Conservation (phyloP, 2,888 invertebrate genomes). For the Trachelus troglodyta region DNA sequence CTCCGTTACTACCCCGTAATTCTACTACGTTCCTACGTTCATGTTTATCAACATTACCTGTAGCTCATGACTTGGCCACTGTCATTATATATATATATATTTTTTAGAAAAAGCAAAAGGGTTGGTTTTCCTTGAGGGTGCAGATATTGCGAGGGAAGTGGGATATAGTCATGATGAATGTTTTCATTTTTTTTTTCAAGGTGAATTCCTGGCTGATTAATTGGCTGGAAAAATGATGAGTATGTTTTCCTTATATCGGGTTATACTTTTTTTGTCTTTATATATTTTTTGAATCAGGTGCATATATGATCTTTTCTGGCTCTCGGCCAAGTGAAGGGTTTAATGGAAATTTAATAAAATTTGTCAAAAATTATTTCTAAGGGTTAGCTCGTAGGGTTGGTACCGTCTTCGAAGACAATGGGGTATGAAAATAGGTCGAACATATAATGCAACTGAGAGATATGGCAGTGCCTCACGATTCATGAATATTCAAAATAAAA, state of each 20-base stretch:
- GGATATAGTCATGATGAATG: no score
- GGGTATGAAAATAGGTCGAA: neutral
- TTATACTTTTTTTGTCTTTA: no score
- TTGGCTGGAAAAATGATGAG: no score
- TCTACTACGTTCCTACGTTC: slow-evolving; percentile 9
- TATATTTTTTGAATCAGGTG: no score
- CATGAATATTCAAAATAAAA: neutral
- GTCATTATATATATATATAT: neutral
- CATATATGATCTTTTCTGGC: no score
- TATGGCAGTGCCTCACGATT: neutral
- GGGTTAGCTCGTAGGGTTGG: neutral
- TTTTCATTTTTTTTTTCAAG: no score
- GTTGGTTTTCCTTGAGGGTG: neutral
- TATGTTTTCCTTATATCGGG: no score
- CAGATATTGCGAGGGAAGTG: neutral
- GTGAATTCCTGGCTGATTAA: no score
- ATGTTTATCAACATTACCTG: slow-evolving; percentile 10
- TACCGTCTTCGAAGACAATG: neutral
- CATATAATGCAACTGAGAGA: neutral
- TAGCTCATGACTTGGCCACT: neutral
- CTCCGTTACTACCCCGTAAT: slow-evolving; percentile 3
- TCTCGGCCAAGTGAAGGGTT: no score
- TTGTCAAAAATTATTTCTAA: neutral
- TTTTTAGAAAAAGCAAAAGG: neutral
- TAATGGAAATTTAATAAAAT: no score